Evolutionary conservation across 2,888 invertebrate genomes (phyloP), one percentile per base, ranked within the genome.

Genomic region (Nephrotoma guestfalica): DNA sequence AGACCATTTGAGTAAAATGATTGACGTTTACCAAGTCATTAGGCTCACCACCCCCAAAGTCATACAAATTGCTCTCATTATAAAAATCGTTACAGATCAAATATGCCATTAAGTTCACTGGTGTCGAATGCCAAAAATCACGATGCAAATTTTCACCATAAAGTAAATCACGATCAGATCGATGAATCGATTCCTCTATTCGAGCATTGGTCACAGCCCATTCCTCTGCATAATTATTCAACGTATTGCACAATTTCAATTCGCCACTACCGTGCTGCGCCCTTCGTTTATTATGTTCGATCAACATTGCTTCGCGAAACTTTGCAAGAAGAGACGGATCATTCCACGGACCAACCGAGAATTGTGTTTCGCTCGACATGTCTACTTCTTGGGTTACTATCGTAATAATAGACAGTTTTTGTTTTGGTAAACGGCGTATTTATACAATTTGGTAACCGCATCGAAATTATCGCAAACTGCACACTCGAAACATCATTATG

Each of bases 1-100:
- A 96, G 45, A 96, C 93, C 6, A 97, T 94, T 92, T 97, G 96
- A 0, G 96, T 94, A 89, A 96, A 96, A 90, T 96, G 96, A 40
- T 96, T 96, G 9, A 30, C 4, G 9, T 30, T 3, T 0, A 71
- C 30, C 71, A 30, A 11, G 9, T 30, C 4, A 7, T 30, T 71
- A 9, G 30, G 30, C 7, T 30, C 30, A 71, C 71, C 11, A 2
- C 4, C 9, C 2, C 30, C 71, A 71, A 71, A 71, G 3, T 18
- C 9, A 30, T 71, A 71, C 0, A 30, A 9, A 4, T 7, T 30
- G 11, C 18, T 9, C 30, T 71, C 71, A 30, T 9, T 71, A 30
- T 71, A 71, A 30, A 71, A 71, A 30, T 71, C 71, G 30, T 71
- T n/a, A 71, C 71, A 71, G 2, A 71, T 71, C 9, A 30, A 30